Base-by-base conservation (phyloP, 2,113 vertebrate genomes). In the Nansenia antarctica region DNA sequence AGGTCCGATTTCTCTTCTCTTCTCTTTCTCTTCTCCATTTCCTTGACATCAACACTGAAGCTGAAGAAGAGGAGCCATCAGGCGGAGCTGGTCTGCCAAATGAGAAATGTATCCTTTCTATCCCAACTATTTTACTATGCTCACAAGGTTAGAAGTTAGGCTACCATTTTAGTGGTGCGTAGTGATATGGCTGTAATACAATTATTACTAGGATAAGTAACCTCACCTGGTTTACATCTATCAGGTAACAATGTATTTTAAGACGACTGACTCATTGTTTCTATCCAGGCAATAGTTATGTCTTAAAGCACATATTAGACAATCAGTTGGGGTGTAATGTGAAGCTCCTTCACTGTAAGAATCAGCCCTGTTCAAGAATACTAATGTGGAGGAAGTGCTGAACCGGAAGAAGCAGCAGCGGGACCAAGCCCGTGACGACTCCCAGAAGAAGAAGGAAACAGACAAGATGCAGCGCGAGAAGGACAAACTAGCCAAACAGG, bases 381-480 rank as follows among this genome's bases (percentile, higher is more conserved):
- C 97, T 54, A 99, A 99, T 0, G 87, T 98, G 80, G 95, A 95
- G 77, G 94, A 94, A 6, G 95, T 99, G 11, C 9, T 97, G 65
- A 93, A 85, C 20, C 93, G 95, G 59, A 92, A 94, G 69, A 96
- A 93, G 76, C 85, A 94, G 71, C 95, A 98, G 82, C 87, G 96
- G 49, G 96, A 98, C 8, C 90, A 94, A 35, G 92, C 97, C 76
- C 90, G 93, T 0, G 96, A 96, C 20, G 96, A 95, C 24, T 88
- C 96, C 9, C 96, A 98, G 70, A 96, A 93, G 91, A 99, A 99
- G 76, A 99, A 96, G 47, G 98, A 99, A 15, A 94, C 88, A 69
- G 98, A 99, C 83, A 99, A 94, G 79, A 92, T 97, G 70, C 98
- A 98, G 88, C 88, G 96, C n/a, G 98, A 99, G 84, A 98, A 95